Percentiles rank a stretch among this genome's conserved stretches.
These are phyloP conservation scores for Crotalus horridus DNA, from an alignment of 2,113 vertebrate genomes.

Conservation along the genomic window DNA sequence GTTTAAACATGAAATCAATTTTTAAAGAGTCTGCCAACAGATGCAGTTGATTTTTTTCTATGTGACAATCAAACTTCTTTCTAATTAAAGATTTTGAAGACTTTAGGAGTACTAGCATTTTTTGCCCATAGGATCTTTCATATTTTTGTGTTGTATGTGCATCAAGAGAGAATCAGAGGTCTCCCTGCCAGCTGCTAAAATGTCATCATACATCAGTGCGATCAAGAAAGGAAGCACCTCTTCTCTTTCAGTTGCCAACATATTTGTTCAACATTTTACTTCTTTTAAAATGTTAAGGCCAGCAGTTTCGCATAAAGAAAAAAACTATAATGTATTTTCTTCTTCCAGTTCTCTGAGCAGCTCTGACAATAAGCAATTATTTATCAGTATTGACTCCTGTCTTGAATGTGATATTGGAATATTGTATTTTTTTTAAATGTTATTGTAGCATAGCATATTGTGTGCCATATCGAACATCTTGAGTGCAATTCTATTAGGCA, in stretches of 20 bases:
- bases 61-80: not conserved
- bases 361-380: slow-evolving; percentile 18
- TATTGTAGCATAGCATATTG: not conserved
- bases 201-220: not conserved
- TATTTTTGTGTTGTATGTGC: not conserved
- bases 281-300: not conserved
- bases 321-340: not conserved
- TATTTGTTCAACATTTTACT: not conserved
- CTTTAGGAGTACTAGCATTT: not conserved
- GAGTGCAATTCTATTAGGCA: not conserved
- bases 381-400: slow-evolving; percentile 4
- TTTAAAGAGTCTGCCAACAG: slow-evolving; percentile 1
- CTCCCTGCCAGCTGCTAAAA: not conserved
- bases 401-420: slow-evolving; percentile 6
- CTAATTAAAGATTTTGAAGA: not conserved
- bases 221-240: not conserved
- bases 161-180: not conserved
- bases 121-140: not conserved
- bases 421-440: not conserved
- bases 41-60: not conserved
- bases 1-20: not conserved
- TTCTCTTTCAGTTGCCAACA: not conserved
- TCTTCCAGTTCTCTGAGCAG: not conserved
- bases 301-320: not conserved
- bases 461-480: not conserved